Evolutionary conservation across 2,113 vertebrate genomes (phyloP), one percentile per base, ranked within the genome.

Genomic region (Pelecanoides urinatrix): DNA sequence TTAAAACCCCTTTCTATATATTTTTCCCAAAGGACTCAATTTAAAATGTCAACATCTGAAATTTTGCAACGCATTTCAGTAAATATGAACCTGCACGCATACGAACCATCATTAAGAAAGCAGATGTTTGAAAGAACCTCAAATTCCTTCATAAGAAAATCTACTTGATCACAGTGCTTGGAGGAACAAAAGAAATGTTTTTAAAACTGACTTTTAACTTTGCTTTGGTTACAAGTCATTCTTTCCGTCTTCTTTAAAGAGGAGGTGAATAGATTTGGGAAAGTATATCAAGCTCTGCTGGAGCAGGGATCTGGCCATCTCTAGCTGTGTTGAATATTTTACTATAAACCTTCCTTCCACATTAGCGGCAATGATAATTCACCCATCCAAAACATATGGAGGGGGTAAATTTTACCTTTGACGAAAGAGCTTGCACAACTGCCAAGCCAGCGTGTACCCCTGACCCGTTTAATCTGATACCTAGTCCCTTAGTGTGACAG

Each of bases 321-420:
- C 52, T 34, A 19, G 30, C 47, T 55, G 7, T 22, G 8, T n/a
- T 55, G 34, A 66, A 66, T 66, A 42, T 79, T 88, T 93, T 90
- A 66, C 45, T 9, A 8, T 65, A 70, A 90, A 79, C 36, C 32
- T 86, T 76, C 32, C 15, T 78, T 61, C 40, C 26, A 40, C 0
- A 0, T 49, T 56, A 72, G 20, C 0, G 0, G 23, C 59, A 68
- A 45, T 1, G 2, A 49, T 25, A 61, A 92, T 73, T 65, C 53
- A 45, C 15, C 34, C 71, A 23, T 49, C 36, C 55, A 44, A 92
- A 92, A 85, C 10, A 11, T 36, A 13, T 2, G 23, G 13, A 25
- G 5, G 11, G 20, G 20, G 16, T 9, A 56, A 72, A 62, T 83
- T 86, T 72, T 61, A 61, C 27, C 19, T 86, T 86, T 44, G 52